phyloP scores from a whole-genome alignment of 2,888 invertebrate species.

The Drosophila dives region DNA sequence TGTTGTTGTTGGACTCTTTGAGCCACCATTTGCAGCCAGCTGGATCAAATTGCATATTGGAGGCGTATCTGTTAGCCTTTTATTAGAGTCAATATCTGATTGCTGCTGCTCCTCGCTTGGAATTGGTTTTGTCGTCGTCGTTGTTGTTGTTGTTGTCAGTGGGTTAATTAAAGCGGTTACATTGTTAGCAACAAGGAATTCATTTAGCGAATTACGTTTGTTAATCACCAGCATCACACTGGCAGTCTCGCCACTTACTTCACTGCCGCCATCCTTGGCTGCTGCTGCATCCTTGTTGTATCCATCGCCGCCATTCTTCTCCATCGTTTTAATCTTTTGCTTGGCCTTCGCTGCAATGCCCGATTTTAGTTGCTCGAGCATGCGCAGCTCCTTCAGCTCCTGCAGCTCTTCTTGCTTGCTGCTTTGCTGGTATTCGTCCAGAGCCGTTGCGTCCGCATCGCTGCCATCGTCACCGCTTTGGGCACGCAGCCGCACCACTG shows the following conservation, averaged over 20 bases:
- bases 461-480: constrained; percentile 88
- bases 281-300: constrained; percentile 31
- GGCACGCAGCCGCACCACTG: constrained; percentile 87
- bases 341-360: constrained; percentile 90
- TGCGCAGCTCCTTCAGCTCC: constrained; percentile 87
- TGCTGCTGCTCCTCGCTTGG: constrained; percentile 22
- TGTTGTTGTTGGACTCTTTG: constrained; percentile 65
- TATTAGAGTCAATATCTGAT: constrained; percentile 31
- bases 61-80: constrained; percentile 73
- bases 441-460: constrained; percentile 86
- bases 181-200: constrained; percentile 84
- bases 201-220: constrained; percentile 85
- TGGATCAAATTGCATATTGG: constrained; percentile 72
- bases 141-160: constrained; percentile 61
- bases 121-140: constrained; percentile 15
- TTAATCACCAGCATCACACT: constrained; percentile 41
- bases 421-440: constrained; percentile 85
- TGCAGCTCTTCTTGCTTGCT: constrained; percentile 88
- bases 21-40: constrained; percentile 77
- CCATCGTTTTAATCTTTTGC: constrained; percentile 86
- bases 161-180: constrained; percentile 81
- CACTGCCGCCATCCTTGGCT: constrained; percentile 44
- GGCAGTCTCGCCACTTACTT: constrained; percentile 78
- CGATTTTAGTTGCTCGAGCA: constrained; percentile 88
- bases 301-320: constrained; percentile 84